Conservation (phyloP, 2,888 invertebrate genomes). For the Cosmia trapezina region DNA sequence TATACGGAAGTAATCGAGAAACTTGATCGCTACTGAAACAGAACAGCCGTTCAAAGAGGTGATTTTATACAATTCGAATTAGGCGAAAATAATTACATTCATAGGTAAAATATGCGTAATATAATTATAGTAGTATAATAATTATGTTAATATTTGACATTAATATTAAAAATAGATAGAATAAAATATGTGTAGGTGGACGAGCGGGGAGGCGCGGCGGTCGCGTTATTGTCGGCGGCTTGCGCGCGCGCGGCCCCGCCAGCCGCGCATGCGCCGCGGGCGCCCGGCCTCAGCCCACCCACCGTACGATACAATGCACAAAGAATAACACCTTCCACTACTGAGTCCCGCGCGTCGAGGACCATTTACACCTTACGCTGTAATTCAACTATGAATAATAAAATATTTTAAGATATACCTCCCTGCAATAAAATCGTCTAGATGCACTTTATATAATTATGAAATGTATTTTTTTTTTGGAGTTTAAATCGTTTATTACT, state of each 20-base stretch:
- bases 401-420: slow-evolving; percentile 89
- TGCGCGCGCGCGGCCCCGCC: slow-evolving; percentile 57
- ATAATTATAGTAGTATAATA: slow-evolving; percentile 88
- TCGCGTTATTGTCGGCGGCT: slow-evolving; percentile 81
- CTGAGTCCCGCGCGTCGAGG: slow-evolving; percentile 81
- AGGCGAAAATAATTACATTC: slow-evolving; percentile 90
- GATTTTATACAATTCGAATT: slow-evolving; percentile 90
- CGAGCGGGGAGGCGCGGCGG: slow-evolving; percentile 85
- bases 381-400: slow-evolving; percentile 89
- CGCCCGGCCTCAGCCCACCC: slow-evolving; percentile 62
- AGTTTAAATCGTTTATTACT: slow-evolving; percentile 87
- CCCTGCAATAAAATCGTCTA: slow-evolving; percentile 89
- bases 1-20: slow-evolving; percentile 89
- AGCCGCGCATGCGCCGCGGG: slow-evolving; percentile 37
- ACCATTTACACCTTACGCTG: slow-evolving; percentile 86
- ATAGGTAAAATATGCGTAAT: slow-evolving; percentile 89
- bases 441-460: slow-evolving; percentile 88
- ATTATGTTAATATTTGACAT: slow-evolving; percentile 90
- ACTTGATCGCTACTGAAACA: slow-evolving; percentile 87
- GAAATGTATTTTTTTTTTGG: slow-evolving; percentile 86
- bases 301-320: slow-evolving; percentile 66
- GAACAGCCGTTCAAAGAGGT: slow-evolving; percentile 87
- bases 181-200: slow-evolving; percentile 90
- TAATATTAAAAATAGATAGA: slow-evolving; percentile 90
- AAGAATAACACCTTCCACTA: slow-evolving; percentile 77